These are phyloP conservation scores for Poeciliopsis turrubarensis DNA, from an alignment of 2,113 vertebrate species.

Conservation along the genomic window DNA sequence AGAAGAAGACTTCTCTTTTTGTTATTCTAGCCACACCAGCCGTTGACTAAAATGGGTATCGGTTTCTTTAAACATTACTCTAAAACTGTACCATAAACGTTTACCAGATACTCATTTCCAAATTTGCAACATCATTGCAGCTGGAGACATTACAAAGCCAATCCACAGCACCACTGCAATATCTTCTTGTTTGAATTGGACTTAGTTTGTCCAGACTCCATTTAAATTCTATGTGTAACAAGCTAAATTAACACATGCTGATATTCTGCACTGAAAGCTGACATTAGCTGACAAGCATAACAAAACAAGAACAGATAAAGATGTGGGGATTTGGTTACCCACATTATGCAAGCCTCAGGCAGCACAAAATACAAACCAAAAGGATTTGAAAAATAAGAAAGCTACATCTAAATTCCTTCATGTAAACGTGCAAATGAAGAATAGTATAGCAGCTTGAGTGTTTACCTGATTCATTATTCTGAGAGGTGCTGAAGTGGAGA, in stretches of 20 bases:
- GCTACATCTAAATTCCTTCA: neutral
- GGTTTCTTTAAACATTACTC: neutral
- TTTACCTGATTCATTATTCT: constrained; percentile 81
- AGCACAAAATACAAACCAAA: neutral
- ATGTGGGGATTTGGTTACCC: neutral
- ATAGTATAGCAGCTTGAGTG: neutral
- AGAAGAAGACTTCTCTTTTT: neutral
- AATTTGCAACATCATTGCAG: neutral
- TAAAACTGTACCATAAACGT: neutral
- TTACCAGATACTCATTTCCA: neutral
- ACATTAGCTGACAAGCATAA: too few species aligned
- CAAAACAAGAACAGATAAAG: neutral
- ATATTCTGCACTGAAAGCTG: too few species aligned
- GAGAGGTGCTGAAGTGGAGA: constrained; percentile 84
- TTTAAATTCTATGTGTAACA: neutral
- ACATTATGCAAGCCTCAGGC: neutral
- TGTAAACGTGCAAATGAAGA: neutral
- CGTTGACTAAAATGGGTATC: neutral
- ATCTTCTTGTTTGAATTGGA: neutral
- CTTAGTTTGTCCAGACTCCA: neutral
- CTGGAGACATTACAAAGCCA: neutral
- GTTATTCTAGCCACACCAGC: neutral
- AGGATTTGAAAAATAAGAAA: neutral
- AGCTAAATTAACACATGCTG: neutral
- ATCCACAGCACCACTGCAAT: neutral